Evolutionary conservation across 35 echinoderm and acorn worm genomes (phyloP).

Genomic region (Strongylocentrotus purpuratus): DNA sequence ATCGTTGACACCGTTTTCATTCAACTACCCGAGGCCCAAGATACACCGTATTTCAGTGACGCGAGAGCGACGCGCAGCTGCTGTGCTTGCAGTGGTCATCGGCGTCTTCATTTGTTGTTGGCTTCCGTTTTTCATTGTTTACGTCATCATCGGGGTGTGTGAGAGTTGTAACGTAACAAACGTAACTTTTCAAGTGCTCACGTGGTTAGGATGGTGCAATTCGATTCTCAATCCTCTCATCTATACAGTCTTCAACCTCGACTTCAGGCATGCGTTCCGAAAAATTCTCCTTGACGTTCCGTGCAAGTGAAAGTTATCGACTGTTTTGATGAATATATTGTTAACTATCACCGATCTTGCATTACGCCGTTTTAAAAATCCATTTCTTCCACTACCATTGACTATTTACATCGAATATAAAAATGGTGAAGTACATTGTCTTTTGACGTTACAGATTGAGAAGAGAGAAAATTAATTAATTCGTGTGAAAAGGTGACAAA

Average conservation of each 20-base stretch:
- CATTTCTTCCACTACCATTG: neutral
- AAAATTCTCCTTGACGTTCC: constrained; percentile 38
- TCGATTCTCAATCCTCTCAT: constrained; percentile 54
- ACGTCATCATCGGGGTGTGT: constrained; percentile 42
- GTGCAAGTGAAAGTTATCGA: neutral
- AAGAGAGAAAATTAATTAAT: no score
- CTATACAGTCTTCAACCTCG: constrained; percentile 50
- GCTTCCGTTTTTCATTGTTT: constrained; percentile 52
- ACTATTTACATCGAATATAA: neutral
- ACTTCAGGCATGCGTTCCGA: constrained; percentile 49
- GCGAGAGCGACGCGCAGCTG: constrained; percentile 33
- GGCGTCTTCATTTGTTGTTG: constrained; percentile 51
- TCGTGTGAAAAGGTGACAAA: no score
- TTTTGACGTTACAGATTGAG: no score
- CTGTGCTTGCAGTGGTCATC: constrained; percentile 40
- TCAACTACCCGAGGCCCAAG: neutral
- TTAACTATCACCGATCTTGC: neutral
- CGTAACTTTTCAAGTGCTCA: constrained; percentile 27
- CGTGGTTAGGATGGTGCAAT: constrained; percentile 52
- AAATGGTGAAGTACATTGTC: no score
- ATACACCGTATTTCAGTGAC: constrained; percentile 36
- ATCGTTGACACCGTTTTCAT: neutral
- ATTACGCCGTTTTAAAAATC: neutral
- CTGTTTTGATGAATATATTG: neutral
- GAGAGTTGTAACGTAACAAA: constrained; percentile 27